Evolutionary conservation across 2,113 vertebrate species (phyloP).

Genomic region (Canis aureus): DNA sequence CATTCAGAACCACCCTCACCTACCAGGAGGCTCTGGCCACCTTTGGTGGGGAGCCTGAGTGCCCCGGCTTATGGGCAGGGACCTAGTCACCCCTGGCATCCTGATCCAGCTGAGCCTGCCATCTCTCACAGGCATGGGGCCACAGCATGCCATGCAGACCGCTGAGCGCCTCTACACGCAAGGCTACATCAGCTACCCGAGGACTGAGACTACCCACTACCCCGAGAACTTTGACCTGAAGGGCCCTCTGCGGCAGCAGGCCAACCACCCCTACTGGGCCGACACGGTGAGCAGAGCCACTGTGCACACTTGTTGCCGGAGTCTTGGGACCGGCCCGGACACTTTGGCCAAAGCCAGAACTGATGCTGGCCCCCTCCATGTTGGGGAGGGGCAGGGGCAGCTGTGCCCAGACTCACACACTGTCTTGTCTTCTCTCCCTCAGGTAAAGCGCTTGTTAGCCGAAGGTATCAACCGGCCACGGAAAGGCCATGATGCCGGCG

Average conservation of each 20-base stretch:
- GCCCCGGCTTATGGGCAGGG: not conserved
- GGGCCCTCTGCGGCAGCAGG: slow-evolving; percentile 93
- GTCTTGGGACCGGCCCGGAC: not conserved
- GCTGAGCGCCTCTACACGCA: slow-evolving; percentile 98
- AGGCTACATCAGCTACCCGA: slow-evolving; percentile 99
- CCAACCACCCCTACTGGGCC: slow-evolving; percentile 93
- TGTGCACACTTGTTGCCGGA: not conserved
- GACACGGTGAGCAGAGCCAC: slow-evolving; percentile 90
- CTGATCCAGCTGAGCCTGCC: not conserved
- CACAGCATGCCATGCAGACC: slow-evolving; percentile 97
- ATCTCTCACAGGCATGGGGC: slow-evolving; percentile 92
- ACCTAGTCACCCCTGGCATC: not conserved
- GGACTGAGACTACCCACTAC: slow-evolving; percentile 98
- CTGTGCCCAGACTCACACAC: not conserved
- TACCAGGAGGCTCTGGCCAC: not conserved
- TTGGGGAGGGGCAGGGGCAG: too few relatives aligned
- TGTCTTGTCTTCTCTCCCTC: slow-evolving; percentile 14
- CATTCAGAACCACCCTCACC: not conserved
- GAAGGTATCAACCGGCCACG: slow-evolving; percentile 95
- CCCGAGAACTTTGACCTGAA: slow-evolving; percentile 98
- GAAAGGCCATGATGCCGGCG: slow-evolving; percentile 96
- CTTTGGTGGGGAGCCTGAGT: not conserved
- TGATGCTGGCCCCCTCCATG: accelerated
- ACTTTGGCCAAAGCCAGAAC: not conserved
- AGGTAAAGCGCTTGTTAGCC: slow-evolving; percentile 94